These are phyloP conservation scores for Semaprochilodus insignis DNA, from an alignment of 2,797 vertebrate genomes.

Conservation along the genomic window DNA sequence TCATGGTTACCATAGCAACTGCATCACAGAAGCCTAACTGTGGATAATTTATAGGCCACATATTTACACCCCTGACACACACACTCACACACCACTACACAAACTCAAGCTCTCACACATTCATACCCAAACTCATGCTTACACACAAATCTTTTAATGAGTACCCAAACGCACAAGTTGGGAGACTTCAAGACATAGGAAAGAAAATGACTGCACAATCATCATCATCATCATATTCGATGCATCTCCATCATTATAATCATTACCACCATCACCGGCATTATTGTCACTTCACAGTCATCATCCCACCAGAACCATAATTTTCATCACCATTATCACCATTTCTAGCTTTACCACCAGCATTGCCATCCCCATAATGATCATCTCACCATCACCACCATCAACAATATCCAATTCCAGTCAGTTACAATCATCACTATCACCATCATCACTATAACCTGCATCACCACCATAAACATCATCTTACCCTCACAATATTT, in stretches of 20 bases:
- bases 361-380: background rate
- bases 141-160: conserved; percentile 10
- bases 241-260: background rate
- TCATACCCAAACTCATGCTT: no score
- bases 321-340: background rate
- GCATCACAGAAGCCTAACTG: conserved; percentile 80
- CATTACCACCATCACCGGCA: no score
- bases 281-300: no score
- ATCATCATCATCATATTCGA: background rate
- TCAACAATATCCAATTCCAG: background rate
- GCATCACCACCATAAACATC: background rate
- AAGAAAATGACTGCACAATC: background rate
- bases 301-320: background rate
- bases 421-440: no score
- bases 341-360: background rate
- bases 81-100: conserved; percentile 8
- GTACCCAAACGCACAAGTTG: background rate
- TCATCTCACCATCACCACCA: background rate
- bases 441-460: background rate
- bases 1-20: conserved; percentile 85
- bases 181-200: background rate
- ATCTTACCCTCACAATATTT: background rate
- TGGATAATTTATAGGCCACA: conserved; percentile 78
- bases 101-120: background rate
- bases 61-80: conserved; percentile 65